Conservation (phyloP, 2,888 invertebrate species). For the Spatulosminthurus flaviceps region DNA sequence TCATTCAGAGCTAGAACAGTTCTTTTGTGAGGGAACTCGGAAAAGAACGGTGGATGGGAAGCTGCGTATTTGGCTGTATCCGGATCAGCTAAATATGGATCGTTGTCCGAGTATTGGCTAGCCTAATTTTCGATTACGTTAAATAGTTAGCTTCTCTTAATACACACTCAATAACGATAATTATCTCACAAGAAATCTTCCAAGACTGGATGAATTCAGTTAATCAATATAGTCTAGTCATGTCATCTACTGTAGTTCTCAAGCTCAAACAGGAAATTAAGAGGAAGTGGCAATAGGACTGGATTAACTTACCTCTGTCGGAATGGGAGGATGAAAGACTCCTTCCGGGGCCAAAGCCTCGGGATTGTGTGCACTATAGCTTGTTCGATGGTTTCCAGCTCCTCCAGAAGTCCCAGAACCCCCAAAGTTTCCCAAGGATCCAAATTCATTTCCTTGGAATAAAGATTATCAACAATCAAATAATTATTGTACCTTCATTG, state of each 20-base stretch:
- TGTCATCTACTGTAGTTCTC: too few relatives aligned
- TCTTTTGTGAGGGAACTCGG: slow-evolving; percentile 74
- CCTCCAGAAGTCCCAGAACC: slow-evolving; percentile 9
- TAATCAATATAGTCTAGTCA: too few relatives aligned
- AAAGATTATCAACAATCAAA: neutral
- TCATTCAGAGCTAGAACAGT: slow-evolving; percentile 73
- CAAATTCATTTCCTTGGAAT: slow-evolving; percentile 44
- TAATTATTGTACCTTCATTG: neutral
- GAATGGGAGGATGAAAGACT: slow-evolving; percentile 60
- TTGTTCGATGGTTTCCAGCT: slow-evolving; percentile 28
- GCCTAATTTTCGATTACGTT: slow-evolving; percentile 39
- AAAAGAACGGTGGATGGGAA: slow-evolving; percentile 70
- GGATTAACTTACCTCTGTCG: slow-evolving; percentile 57
- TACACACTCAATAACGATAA: too few relatives aligned
- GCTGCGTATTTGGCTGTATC: slow-evolving; percentile 62
- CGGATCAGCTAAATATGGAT: slow-evolving; percentile 61
- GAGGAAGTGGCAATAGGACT: too few relatives aligned
- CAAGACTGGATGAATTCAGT: too few relatives aligned
- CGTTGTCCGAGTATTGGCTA: slow-evolving; percentile 57
- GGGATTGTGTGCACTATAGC: slow-evolving; percentile 43
- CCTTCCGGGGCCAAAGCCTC: slow-evolving; percentile 60
- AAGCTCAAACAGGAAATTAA: too few relatives aligned
- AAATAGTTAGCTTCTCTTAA: too few relatives aligned
- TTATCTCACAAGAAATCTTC: too few relatives aligned
- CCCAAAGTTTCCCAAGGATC: slow-evolving; percentile 29